A percentile compares a stretch with the other conserved stretches of the same genome.
These are phyloP conservation scores for Chionis minor DNA, from an alignment of 2,113 vertebrate genomes.

Conservation along the genomic window DNA sequence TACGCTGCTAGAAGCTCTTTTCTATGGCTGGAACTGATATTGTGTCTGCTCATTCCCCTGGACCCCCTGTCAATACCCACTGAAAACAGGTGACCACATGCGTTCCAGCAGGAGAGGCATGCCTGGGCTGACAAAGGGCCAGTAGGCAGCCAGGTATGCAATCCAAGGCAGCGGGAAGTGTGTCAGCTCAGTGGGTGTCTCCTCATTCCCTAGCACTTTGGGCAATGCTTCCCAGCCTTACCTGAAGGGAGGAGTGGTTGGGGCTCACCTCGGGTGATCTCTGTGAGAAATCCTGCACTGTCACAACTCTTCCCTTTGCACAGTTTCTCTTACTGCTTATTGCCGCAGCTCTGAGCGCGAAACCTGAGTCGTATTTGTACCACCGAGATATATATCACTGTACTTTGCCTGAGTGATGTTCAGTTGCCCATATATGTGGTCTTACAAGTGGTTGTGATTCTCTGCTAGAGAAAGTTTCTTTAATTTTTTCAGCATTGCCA, in stretches of 20 bases:
- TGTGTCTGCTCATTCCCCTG: not conserved
- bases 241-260: not conserved
- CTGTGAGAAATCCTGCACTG: not conserved
- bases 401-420: not conserved
- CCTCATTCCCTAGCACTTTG: not conserved
- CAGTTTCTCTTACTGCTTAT: not conserved
- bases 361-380: not conserved
- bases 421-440: not conserved
- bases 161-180: rapidly evolving
- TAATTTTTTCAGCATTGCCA: not conserved
- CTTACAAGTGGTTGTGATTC: not conserved
- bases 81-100: not conserved
- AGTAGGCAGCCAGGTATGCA: too few relatives aligned
- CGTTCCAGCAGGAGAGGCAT: not conserved
- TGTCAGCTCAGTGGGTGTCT: not conserved
- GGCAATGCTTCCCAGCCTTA: not conserved
- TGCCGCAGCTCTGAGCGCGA: not conserved
- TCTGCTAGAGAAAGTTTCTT: not conserved
- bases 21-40: not conserved
- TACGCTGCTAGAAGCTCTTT: not conserved
- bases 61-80: not conserved
- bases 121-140: not conserved
- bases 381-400: not conserved
- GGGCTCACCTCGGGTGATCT: not conserved
- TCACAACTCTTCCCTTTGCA: not conserved